Base-by-base conservation (phyloP, 2,888 invertebrate species). In the Cyclophora punctaria region DNA sequence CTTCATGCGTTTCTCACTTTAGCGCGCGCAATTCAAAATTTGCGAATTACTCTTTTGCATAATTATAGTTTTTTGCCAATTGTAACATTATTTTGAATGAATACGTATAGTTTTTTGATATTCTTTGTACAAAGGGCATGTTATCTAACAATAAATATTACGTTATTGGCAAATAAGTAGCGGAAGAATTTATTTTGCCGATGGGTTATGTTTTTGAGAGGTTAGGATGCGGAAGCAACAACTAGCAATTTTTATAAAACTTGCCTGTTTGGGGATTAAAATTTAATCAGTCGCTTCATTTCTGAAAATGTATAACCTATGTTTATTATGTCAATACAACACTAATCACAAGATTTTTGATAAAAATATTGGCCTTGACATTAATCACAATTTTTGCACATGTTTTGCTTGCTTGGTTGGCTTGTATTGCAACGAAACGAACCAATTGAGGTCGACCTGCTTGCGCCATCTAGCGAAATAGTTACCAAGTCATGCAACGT, bases 1-100 rank as follows among this genome's bases (percentile, higher is more conserved):
- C 89, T 88, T 87, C 89, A 87, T 79, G 80, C 83, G 80, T 75
- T 81, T 83, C 78, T 72, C 73, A 69, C 59, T 72, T 64, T 56
- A 59, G 69, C 79, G 87, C 89, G 89, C 78, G 66, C 83, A 84
- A 76, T 87, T 88, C 70, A 76, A 89, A 83, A 67, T 80, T 79
- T 66, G 78, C 78, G 69, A 67, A 53, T 46, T 46, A 20, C 20
- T 20, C 20, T 43, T 44, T 49, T 49, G 4, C 37, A n/a, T 5
- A n/a, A 5, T 6, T 7, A 4, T 34, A 33, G 44, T 44, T 44
- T 44, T 37, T 37, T 37, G 37, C 37, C 4, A 37, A 37, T 37
- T 37, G 5, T 37, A 5, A 37, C 37, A 37, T 5, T 37, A 37
- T 37, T 37, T 5, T 37, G 20, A 20, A 20, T 49, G 4, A 35